Conservation (phyloP, 2,888 invertebrate genomes). For the Agrotis clavis region DNA sequence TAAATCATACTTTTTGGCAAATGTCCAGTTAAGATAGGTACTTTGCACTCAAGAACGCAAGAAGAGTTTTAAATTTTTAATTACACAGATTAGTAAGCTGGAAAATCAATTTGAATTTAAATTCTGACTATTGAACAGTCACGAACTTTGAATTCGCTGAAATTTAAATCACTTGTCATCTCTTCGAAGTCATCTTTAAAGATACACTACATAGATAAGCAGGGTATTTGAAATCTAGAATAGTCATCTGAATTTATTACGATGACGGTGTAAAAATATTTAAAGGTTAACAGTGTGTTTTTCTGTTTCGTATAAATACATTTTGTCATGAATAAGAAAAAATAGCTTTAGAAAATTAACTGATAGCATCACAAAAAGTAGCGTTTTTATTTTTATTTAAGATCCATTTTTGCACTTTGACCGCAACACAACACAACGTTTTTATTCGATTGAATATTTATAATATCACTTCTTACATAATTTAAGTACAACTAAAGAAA, state of each 20-base stretch:
- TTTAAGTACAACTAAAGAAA: neutral
- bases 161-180: constrained; percentile 40
- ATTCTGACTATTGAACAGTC: constrained; percentile 44
- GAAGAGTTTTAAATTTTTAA: constrained; percentile 22
- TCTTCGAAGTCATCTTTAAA: constrained; percentile 49
- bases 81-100: constrained; percentile 38
- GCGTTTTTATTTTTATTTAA: neutral
- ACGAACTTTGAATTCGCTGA: constrained; percentile 39
- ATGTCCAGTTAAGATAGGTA: constrained; percentile 18
- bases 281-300: neutral
- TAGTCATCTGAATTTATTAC: constrained; percentile 30
- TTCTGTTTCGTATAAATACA: neutral
- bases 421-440: neutral
- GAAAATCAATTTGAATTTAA: constrained; percentile 46
- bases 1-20: constrained; percentile 39
- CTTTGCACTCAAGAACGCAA: neutral
- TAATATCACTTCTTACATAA: too few relatives aligned
- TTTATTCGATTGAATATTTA: too few relatives aligned
- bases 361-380: neutral
- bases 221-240: constrained; percentile 32
- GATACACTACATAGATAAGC: constrained; percentile 23
- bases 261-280: constrained; percentile 35
- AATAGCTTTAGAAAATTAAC: neutral
- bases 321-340: neutral
- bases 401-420: neutral